Evolutionary conservation across 2,888 invertebrate genomes (phyloP), one percentile per base, ranked within the genome.

Genomic region (Eudemis profundana): DNA sequence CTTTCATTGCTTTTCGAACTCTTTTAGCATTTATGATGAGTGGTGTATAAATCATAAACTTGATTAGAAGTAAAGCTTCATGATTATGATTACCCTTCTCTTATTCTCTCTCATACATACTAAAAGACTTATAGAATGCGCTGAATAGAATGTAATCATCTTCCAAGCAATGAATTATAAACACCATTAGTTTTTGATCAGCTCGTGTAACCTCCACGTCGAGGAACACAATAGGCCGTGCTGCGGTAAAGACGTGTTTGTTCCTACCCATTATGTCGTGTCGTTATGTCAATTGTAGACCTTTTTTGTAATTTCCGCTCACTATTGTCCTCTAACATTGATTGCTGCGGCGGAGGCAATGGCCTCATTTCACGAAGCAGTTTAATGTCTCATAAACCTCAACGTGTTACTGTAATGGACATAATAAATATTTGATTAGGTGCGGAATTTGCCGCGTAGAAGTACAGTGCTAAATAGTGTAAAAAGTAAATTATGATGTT

Each of bases 361-460:
- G 82, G 77, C 81, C 84, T 78, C 79, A 77, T 78, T 84, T 59
- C 51, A 47, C 51, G 23, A 36, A 53, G 50, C 47, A 64, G 46
- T 61, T 68, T 68, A 47, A 47, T 33, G 50, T 53, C 33, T 54
- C 38, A 64, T 47, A 64, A 67, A 65, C 38, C 36, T 36, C 46
- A 44, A 49, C 40, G 23, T 61, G 67, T 44, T 68, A 51, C 70
- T 65, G 67, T 65, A 75, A 69, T 74, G 73, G 66, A 68, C 72
- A 73, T 75, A 77, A 76, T 81, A 82, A 82, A 84, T 84, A 82
- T 83, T 83, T 82, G 76, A 81, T 75, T 77, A 77, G 76, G 72
- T 72, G 72, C 77, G 75, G 76, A 77, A 81, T 82, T 78, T 71
- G 68, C 68, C 65, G 70, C 60, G 73, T 72, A 77, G 76, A 77